These are phyloP conservation scores for Asarcornis scutulata DNA, from an alignment of 2,113 vertebrate species.

Conservation along the genomic window DNA sequence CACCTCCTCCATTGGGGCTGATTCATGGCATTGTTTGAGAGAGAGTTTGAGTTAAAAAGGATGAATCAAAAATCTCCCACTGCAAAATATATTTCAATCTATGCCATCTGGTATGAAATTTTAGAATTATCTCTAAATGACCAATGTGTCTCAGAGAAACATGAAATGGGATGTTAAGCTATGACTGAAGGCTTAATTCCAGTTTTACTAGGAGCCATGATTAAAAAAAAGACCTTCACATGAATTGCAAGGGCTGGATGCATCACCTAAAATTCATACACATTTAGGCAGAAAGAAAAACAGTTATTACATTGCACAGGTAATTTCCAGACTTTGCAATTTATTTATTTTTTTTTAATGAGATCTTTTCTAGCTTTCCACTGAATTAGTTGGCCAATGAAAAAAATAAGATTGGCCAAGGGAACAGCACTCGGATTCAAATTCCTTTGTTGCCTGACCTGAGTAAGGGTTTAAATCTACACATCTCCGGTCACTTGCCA, in stretches of 20 bases:
- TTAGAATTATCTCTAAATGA: slow-evolving; percentile 44
- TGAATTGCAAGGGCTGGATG: not conserved
- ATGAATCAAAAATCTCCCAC: slow-evolving; percentile 68
- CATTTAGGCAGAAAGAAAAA: not conserved
- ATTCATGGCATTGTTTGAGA: slow-evolving; percentile 70
- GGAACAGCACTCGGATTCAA: not conserved
- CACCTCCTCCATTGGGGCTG: slow-evolving; percentile 68
- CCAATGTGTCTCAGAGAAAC: not conserved
- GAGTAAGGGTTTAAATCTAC: not conserved
- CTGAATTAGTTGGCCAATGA: not conserved
- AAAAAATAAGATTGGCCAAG: not conserved
- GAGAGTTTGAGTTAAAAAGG: slow-evolving; percentile 54
- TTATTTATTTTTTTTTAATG: not conserved
- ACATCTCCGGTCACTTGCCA: not conserved
- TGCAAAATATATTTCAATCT: slow-evolving; percentile 58
- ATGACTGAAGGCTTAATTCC: not conserved
- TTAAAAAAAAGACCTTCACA: not conserved
- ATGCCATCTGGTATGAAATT: slow-evolving; percentile 54
- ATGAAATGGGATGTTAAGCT: slow-evolving; percentile 18
- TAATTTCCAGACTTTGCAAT: not conserved
- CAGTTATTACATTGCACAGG: not conserved
- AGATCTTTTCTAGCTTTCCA: not conserved
- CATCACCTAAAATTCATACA: not conserved
- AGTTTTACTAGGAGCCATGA: not conserved
- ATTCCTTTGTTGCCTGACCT: not conserved